Evolutionary conservation across 2,113 vertebrate species (phyloP).

Genomic region (Solenodon paradoxus): DNA sequence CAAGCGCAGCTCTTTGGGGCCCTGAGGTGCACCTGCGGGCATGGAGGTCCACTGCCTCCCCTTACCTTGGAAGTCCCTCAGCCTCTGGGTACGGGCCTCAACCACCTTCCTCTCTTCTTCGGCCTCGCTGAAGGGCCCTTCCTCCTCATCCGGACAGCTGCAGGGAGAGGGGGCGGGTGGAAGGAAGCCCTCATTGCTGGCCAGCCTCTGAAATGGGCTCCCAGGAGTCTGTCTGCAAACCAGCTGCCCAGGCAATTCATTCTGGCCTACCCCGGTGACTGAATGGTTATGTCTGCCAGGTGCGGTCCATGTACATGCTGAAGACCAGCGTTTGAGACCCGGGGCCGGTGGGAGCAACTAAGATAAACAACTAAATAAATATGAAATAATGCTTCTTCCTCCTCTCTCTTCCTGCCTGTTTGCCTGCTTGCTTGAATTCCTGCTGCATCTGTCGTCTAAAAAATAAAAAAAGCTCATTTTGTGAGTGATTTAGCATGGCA

Average conservation of each 20-base stretch:
- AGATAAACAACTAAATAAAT: no score
- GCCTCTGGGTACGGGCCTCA: conserved; percentile 80
- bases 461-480: no score
- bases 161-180: background rate
- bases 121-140: conserved; percentile 85
- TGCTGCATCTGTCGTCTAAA: no score
- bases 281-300: no score
- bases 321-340: no score
- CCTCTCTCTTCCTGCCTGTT: no score
- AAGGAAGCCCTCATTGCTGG: accelerated
- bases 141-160: conserved; percentile 93
- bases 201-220: background rate
- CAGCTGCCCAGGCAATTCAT: no score
- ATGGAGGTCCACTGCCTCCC: background rate
- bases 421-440: no score
- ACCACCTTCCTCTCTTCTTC: conserved; percentile 84
- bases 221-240: background rate
- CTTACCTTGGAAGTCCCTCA: conserved; percentile 94
- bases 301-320: no score
- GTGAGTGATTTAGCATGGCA: background rate
- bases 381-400: no score
- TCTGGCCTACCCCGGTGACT: no score
- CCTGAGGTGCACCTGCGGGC: accelerated
- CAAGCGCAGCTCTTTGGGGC: background rate
- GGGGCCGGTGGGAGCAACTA: no score